Base-by-base conservation (phyloP, 2,797 vertebrate genomes). In the Crypturellus tataupa region DNA sequence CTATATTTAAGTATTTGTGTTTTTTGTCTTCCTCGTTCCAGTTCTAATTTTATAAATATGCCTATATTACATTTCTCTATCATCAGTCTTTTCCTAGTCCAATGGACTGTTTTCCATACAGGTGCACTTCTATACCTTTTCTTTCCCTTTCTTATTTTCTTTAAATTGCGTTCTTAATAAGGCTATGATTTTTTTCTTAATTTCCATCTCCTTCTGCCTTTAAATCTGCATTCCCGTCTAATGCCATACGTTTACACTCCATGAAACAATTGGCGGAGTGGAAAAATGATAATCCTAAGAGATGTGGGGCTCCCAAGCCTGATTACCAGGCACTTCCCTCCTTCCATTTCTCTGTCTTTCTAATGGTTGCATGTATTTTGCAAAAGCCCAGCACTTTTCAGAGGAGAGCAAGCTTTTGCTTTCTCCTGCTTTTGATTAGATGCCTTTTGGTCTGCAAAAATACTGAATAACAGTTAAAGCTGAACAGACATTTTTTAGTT, bases 231-330 rank as follows among this genome's bases (percentile, higher is more conserved):
- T 25, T 79, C 14, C 6, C 72, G 7, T 29, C 2, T 64, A 64
- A 63, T 17, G 5, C 1, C 1, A 0, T 17, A 4, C 24, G 4
- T 39, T 83, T 80, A 5, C 1, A 47, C 2, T 29, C 23, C 40
- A 12, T 58, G 40, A 83, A 77, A 55, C 64, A 85, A 24, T 10
- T 87, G 12, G 5, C 60, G 13, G 5, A 42, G 3, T 16, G 23
- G 17, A 47, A 9, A 62, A 42, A n/a, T 13, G 6, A 65, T 25
- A 24, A 27, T 69, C 33, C 10, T 56, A 19, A 56, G 53, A 70
- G 12, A 9, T n/a, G 6, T 75, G 46, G 63, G n/a, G 3, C 11
- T 80, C 82, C 35, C 64, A 78, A 80, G 24, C 15, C 44, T 67
- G 64, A 46, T 25, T 3, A 21, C 14, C 33, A 25, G 9, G 19